These are phyloP conservation scores for Spodoptera frugiperda DNA, from an alignment of 1,140 invertebrate species.

Conservation along the genomic window DNA sequence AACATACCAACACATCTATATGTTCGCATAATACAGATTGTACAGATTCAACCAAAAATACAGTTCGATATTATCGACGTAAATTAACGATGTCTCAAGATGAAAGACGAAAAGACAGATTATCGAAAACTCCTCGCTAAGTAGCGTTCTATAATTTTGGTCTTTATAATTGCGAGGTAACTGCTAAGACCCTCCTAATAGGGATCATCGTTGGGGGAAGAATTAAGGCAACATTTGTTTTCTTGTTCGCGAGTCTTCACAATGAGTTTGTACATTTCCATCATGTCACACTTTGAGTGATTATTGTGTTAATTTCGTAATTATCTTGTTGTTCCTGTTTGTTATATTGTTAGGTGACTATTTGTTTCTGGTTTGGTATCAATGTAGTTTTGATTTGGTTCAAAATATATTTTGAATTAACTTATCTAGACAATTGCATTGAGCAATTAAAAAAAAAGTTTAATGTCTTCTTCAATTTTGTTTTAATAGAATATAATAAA, in stretches of 20 bases:
- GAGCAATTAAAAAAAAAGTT: too few relatives aligned
- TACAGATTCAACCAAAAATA: too few relatives aligned
- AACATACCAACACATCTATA: too few relatives aligned
- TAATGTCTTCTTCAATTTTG: too few relatives aligned
- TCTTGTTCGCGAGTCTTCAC: slow-evolving; percentile 67
- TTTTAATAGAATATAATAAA: too few relatives aligned
- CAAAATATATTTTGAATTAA: too few relatives aligned
- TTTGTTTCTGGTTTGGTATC: slow-evolving; percentile 40
- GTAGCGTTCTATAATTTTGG: slow-evolving; percentile 72
- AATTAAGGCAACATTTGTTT: slow-evolving; percentile 79
- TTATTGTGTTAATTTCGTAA: not conserved
- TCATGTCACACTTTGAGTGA: slow-evolving; percentile 9
- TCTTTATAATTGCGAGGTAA: slow-evolving; percentile 83
- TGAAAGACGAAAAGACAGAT: slow-evolving; percentile 74
- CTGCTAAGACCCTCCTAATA: slow-evolving; percentile 81
- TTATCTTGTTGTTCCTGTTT: not conserved
- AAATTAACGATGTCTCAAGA: slow-evolving; percentile 55
- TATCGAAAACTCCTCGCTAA: slow-evolving; percentile 75
- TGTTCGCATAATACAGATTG: too few relatives aligned
- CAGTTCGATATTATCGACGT: slow-evolving; percentile 13
- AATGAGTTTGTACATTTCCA: slow-evolving; percentile 25
- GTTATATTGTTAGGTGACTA: slow-evolving; percentile 38
- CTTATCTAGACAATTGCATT: too few relatives aligned
- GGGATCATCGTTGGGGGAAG: slow-evolving; percentile 79
- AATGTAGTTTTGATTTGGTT: too few relatives aligned